Percentiles rank a stretch among this genome's conserved stretches.
These are phyloP conservation scores for Phragmatobia fuliginosa DNA, from an alignment of 2,888 invertebrate genomes.

Conservation along the genomic window DNA sequence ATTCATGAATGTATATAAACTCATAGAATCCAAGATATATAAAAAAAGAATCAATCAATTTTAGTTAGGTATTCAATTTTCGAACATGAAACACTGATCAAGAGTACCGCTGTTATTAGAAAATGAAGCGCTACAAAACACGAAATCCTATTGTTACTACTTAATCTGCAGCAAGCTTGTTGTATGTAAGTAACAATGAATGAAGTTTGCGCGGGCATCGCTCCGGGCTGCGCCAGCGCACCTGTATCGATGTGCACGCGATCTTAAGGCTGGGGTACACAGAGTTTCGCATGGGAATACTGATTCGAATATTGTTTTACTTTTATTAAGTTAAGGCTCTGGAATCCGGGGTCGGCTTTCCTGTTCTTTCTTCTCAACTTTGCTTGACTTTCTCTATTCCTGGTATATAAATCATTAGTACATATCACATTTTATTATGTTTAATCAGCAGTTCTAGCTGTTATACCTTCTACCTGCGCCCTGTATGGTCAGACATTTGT, in stretches of 20 bases:
- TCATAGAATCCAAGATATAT: too few species aligned
- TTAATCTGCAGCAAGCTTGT: conserved; percentile 42
- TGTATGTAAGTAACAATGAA: conserved; percentile 74
- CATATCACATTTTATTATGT: too few species aligned
- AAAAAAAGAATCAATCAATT: background rate
- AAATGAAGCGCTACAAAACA: conserved; percentile 26
- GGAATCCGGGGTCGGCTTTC: too few species aligned
- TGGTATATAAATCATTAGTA: too few species aligned
- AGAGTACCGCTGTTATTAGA: conserved; percentile 27
- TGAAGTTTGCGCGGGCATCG: conserved; percentile 79
- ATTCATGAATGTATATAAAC: background rate
- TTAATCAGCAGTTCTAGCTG: too few species aligned
- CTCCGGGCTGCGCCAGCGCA: conserved; percentile 73
- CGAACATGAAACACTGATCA: background rate
- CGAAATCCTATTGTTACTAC: conserved; percentile 44
- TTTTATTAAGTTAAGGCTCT: too few species aligned
- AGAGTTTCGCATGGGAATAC: background rate
- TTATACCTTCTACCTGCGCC: too few species aligned
- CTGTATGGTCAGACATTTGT: too few species aligned
- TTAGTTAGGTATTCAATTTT: background rate
- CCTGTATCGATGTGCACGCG: conserved; percentile 81
- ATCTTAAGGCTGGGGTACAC: conserved; percentile 61
- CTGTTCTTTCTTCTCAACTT: too few species aligned
- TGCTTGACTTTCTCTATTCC: too few species aligned
- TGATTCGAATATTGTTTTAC: background rate